These are phyloP conservation scores for Dicyrtoma fusca DNA, from an alignment of 2,888 invertebrate species.

Conservation along the genomic window DNA sequence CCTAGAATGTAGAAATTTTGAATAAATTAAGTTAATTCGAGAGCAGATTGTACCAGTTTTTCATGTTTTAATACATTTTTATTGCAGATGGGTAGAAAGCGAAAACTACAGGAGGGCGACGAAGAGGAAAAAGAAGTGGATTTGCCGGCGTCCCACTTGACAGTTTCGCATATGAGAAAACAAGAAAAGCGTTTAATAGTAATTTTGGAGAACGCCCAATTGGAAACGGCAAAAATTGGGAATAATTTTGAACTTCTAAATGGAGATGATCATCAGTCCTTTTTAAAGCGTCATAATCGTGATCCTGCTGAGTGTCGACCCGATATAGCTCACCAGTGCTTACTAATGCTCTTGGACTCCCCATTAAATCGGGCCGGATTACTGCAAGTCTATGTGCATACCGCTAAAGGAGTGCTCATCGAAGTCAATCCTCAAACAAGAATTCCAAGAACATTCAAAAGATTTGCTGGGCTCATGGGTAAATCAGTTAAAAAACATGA, in stretches of 20 bases:
- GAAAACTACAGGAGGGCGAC: slow-evolving; percentile 65
- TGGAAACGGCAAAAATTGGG: slow-evolving; percentile 97
- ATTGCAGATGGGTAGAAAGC: slow-evolving; percentile 64
- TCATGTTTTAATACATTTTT: slow-evolving; percentile 55
- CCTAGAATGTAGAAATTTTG: no score
- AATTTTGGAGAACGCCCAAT: slow-evolving; percentile 88
- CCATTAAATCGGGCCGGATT: slow-evolving; percentile 94
- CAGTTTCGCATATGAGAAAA: slow-evolving; percentile 75
- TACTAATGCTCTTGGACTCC: slow-evolving; percentile 96
- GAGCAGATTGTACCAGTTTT: not conserved
- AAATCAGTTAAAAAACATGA: no score
- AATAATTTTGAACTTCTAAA: slow-evolving; percentile 84
- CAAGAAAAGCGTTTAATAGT: slow-evolving; percentile 90
- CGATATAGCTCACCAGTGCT: slow-evolving; percentile 96
- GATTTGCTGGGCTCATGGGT: slow-evolving; percentile 97
- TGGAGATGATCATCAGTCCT: slow-evolving; percentile 87
- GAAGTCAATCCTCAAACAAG: slow-evolving; percentile 96
- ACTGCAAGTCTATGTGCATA: slow-evolving; percentile 92
- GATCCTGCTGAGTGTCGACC: slow-evolving; percentile 89
- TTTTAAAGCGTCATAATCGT: slow-evolving; percentile 82
- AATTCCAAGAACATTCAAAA: slow-evolving; percentile 94
- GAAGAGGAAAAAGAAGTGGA: slow-evolving; percentile 69
- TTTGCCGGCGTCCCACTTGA: slow-evolving; percentile 75
- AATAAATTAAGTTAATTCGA: no score
- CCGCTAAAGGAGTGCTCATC: slow-evolving; percentile 88